Conservation (phyloP, 1,140 invertebrate genomes). For the Psilanteris sp. region DNA sequence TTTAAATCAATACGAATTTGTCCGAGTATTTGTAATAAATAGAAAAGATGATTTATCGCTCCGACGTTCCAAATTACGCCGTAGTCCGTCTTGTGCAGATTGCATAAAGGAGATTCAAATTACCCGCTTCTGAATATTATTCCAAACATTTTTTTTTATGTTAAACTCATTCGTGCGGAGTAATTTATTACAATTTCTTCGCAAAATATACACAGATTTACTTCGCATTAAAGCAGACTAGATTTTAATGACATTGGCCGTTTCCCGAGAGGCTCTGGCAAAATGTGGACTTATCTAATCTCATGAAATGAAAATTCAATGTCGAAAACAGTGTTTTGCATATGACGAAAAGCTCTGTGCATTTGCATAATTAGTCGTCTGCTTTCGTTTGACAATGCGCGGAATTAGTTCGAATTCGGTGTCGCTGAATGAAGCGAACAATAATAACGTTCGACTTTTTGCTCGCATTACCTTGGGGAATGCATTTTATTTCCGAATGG, state of each 20-base stretch:
- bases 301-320: slow-evolving; percentile 10
- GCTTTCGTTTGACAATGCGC: slow-evolving; percentile 1
- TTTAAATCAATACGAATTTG: slow-evolving; percentile 32
- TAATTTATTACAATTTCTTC: slow-evolving; percentile 19
- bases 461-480: background rate
- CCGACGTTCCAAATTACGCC: slow-evolving; percentile 31
- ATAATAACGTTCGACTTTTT: slow-evolving; percentile 6
- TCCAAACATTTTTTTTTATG: slow-evolving; percentile 7
- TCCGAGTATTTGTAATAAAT: slow-evolving; percentile 18
- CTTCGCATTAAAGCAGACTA: slow-evolving; percentile 12
- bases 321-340: slow-evolving; percentile 11
- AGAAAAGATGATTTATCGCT: slow-evolving; percentile 25
- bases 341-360: background rate
- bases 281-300: slow-evolving; percentile 12
- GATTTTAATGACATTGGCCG: slow-evolving; percentile 2
- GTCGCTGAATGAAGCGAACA: background rate
- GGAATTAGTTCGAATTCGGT: slow-evolving; percentile 6
- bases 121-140: slow-evolving; percentile 10
- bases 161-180: too few species aligned
- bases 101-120: slow-evolving; percentile 34
- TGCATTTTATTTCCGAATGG: too few species aligned
- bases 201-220: slow-evolving; percentile 2
- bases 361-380: slow-evolving; percentile 23
- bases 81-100: slow-evolving; percentile 30
- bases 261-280: background rate